Evolutionary conservation across 2,888 invertebrate genomes (phyloP), one percentile per base, ranked within the genome.

Genomic region (Heteropelma amictum): DNA sequence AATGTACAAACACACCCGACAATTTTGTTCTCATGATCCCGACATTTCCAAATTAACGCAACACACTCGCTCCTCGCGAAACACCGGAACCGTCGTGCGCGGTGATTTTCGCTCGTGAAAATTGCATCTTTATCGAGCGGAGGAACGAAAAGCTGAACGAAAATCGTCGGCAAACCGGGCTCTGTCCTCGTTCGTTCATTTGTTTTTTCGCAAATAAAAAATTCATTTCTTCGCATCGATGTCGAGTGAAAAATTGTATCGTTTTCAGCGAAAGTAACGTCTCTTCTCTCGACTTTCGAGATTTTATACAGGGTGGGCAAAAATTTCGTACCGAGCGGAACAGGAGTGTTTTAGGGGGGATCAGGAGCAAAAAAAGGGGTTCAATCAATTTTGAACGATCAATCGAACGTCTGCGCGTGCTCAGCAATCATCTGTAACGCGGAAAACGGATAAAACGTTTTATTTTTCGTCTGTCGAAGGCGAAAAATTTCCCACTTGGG

Each of bases 61-160:
- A 28, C 26, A 47, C 14, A 49, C n/a, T 17, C 26, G 28, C 14
- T 38, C 30, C 53, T 53, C 12, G 42, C 21, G 21, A 42, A 12
- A 8, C 53, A n/a, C 28, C 38, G 28, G 28, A 26, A 2, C 12
- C 17, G 21, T 63, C 21, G 7, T 8, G 26, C 26, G 28, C n/a
- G 26, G 40, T 8, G 28, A 40, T 14, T 28, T 12, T 38, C n/a
- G 12, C 17, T 19, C 40, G 14, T 35, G 17, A 14, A 14, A 64
- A 64, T 51, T 40, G 63, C 40, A 51, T 64, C 51, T 49, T 35
- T 28, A 5, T 21, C 49, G 49, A 30, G 19, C 6, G 45, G 4
- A 8, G 30, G 21, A 14, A 14, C 3, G 3, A 33, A 33, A 64
- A 49, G 40, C 51, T 26, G 19, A 40, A 51, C 21, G n/a, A 12